phyloP scores from a whole-genome alignment of 2,888 invertebrate genomes.

The Drosophila neotestacea region DNA sequence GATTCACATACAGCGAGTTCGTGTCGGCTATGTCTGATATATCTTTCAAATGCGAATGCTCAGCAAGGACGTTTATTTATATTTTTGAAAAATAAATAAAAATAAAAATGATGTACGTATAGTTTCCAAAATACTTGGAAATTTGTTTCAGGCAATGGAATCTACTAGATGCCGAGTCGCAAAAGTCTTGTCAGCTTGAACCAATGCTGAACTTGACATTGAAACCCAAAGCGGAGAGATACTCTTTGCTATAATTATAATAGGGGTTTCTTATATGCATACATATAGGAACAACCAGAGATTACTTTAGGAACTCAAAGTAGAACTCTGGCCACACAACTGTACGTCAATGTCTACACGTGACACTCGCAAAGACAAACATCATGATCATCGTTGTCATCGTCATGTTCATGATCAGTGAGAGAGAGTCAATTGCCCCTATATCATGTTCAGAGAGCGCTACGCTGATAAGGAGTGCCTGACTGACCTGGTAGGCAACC shows the following conservation, averaged over 20 bases:
- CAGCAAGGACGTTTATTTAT: constrained; percentile 81
- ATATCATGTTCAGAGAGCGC: constrained; percentile 1
- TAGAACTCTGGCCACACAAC: constrained; percentile 52
- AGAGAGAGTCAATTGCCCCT: constrained; percentile 1
- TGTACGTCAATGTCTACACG: constrained; percentile 61
- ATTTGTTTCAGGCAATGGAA: constrained; percentile 16
- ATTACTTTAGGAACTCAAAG: constrained; percentile 16
- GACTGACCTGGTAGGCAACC: constrained; percentile 51
- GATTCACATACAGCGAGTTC: constrained; percentile 26
- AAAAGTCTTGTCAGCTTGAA: constrained; percentile 39
- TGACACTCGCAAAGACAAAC: constrained; percentile 45
- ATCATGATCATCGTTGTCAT: constrained; percentile 8
- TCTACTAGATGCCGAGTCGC: constrained; percentile 8
- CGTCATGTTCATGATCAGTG: constrained; percentile 7
- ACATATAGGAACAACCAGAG: constrained; percentile 23
- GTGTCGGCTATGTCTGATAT: constrained; percentile 40
- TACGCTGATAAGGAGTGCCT: constrained; percentile 46
- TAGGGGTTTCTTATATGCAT: constrained; percentile 14
- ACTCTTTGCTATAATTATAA: constrained; percentile 28
- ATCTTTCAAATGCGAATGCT: constrained; percentile 50
- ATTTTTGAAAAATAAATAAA: constrained; percentile 27
- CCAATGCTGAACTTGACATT: constrained; percentile 75
- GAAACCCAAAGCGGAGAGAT: constrained; percentile 61
- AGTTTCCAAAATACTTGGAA: constrained; percentile 18
- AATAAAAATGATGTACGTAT: constrained; percentile 6